Evolutionary conservation across 1,140 invertebrate species (phyloP), one percentile per base, ranked within the genome.

Genomic region (Heterodera carotae): DNA sequence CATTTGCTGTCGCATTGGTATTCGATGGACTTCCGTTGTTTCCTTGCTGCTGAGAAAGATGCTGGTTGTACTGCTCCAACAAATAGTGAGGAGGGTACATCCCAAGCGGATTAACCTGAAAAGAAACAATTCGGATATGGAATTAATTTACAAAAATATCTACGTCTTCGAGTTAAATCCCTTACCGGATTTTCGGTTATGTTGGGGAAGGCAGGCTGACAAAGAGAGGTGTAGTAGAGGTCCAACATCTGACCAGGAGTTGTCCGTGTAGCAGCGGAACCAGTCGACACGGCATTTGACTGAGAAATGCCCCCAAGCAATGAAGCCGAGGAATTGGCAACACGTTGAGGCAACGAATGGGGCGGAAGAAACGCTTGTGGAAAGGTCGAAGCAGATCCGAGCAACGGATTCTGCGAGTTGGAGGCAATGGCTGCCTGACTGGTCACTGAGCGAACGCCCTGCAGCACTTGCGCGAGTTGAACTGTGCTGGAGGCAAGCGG

Each of bases 151-250:
- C 15, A n/a, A 27, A 27, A n/a, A 3, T n/a, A 31, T 15, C 15
- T 68, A 6, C n/a, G 39, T 22, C 7, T 6, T n/a, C 0, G 2
- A 22, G 12, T 67, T 10, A 7, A 72, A 71, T 71, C 29, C 31
- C 34, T 60, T 29, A 81, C 68, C 27, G 78, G 78, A 29, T 48
- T 64, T 31, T 79, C 78, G 36, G 59, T 76, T 53, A 79, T 81
- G 33, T 34, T 80, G n/a, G 78, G 78, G 53, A 79, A 79, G 15
- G 78, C 79, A 25, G 78, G 78, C 60, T 79, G 78, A 43, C 78
- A 79, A 18, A 79, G 68, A 10, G 78, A 78, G 36, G 62, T 78
- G 76, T 78, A 79, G 36, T 79, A 79, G 29, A 79, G 78, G 71
- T 79, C 78, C 43, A 79, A 56, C 76, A 81, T 56, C 39, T 79